Evolutionary conservation across 2,113 vertebrate genomes (phyloP), one percentile per base, ranked within the genome.

Genomic region (Callorhinus ursinus): DNA sequence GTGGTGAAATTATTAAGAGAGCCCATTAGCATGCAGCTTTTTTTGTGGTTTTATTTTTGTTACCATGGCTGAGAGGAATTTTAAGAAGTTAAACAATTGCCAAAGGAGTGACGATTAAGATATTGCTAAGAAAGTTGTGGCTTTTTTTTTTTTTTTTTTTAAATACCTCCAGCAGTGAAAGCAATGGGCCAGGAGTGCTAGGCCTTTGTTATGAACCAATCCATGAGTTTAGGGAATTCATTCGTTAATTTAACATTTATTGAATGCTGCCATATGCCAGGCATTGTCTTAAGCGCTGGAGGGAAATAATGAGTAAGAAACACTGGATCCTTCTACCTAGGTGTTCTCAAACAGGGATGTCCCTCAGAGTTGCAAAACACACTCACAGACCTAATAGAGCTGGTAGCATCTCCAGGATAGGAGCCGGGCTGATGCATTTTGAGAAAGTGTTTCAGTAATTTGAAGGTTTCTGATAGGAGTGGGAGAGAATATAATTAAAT

Each of bases 11-110:
- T 93, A 96, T 80, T 96, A 96, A 67, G 61, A 53, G 36, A 92
- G 36, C 0, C 31, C 91, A 98, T 97, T 95, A 91, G 85, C 72
- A 88, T 95, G 96, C 72, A 95, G 89, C 87, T 93, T 98, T 98
- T 90, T 59, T 16, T 89, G 83, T 94, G 49, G 85, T 36, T 91
- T 84, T 53, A 88, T 97, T 97, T 95, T 94, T 97, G 61, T 97
- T 97, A 15, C 87, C 88, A 93, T 92, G n/a, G 90, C 96, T 93
- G 88, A 96, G 93, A 98, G 81, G 85, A 97, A 97, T 98, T 96
- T 96, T 97, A 97, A 98, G 97, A 98, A 92, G 72, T 61, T 98
- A 97, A 98, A 98, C 97, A 77, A 94, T 95, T 96, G 92, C 79
- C 93, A 96, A 97, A 96, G 84, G 92, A 96, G 95, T 77, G 39